phyloP scores from a whole-genome alignment of 2,888 invertebrate species.

The Copidosoma aretas region DNA sequence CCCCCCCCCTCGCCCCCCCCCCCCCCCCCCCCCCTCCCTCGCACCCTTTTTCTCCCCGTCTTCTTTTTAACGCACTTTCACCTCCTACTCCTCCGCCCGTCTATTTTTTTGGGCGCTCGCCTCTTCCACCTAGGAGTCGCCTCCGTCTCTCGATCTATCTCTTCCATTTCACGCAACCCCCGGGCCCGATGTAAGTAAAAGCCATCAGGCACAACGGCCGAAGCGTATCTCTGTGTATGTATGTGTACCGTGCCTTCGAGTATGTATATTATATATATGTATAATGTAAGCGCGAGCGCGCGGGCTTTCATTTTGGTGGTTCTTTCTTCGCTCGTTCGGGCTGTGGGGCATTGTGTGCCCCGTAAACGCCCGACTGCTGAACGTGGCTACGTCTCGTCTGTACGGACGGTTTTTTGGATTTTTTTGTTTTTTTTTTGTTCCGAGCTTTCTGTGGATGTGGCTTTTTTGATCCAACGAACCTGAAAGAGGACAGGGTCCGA shows the following conservation, averaged over 20 bases:
- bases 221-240: constrained; percentile 32
- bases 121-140: constrained; percentile 16
- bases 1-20: constrained; percentile 43
- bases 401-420: constrained; percentile 19
- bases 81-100: constrained; percentile 26
- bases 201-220: constrained; percentile 41
- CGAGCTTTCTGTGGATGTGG: too few species aligned
- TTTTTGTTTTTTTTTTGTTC: too few species aligned
- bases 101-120: constrained; percentile 25
- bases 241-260: too few species aligned
- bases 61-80: constrained; percentile 36
- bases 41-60: constrained; percentile 30
- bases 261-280: too few species aligned
- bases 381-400: constrained; percentile 1
- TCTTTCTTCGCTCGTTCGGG: constrained; percentile 23
- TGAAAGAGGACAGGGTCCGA: too few species aligned
- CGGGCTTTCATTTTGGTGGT: constrained; percentile 46
- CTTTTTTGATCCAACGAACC: too few species aligned
- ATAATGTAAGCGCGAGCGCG: too few species aligned
- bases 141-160: constrained; percentile 36
- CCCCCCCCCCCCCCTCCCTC: constrained; percentile 29
- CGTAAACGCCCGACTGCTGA: constrained; percentile 24
- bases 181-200: constrained; percentile 41
- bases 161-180: constrained; percentile 50
- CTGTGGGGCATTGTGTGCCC: constrained; percentile 4